Evolutionary conservation across 2,888 invertebrate genomes (phyloP).

Genomic region (Lingula anatina): DNA sequence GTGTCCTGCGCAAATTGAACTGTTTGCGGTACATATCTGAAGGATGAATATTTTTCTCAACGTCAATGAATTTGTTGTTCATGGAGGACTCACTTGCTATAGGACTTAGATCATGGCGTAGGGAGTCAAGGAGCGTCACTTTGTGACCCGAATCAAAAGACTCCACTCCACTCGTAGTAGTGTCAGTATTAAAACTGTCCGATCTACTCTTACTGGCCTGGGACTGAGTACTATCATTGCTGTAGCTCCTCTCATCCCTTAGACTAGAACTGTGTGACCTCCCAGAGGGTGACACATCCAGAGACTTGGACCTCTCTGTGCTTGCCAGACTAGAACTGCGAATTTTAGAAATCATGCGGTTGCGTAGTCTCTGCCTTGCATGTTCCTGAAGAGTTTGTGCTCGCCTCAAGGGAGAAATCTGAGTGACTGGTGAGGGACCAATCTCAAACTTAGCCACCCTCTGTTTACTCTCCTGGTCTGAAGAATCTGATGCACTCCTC

Average conservation of each 20-base stretch:
- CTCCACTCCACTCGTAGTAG: conserved; percentile 72
- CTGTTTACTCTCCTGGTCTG: too few relatives aligned
- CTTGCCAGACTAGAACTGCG: too few relatives aligned
- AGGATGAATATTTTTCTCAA: conserved; percentile 39
- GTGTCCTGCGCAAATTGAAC: conserved; percentile 41
- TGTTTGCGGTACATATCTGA: conserved; percentile 38
- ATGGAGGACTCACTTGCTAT: conserved; percentile 73
- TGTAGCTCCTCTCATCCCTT: conserved; percentile 18
- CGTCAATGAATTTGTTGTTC: conserved; percentile 9
- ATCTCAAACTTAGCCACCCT: too few relatives aligned
- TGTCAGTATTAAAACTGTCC: conserved; percentile 64
- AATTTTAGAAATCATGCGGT: too few relatives aligned
- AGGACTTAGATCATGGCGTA: conserved; percentile 67
- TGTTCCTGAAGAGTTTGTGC: too few relatives aligned
- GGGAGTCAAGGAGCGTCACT: conserved; percentile 15
- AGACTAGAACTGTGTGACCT: not conserved
- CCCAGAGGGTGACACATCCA: too few relatives aligned
- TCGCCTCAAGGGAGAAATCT: too few relatives aligned
- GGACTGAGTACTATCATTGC: conserved; percentile 44
- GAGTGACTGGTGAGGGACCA: too few relatives aligned
- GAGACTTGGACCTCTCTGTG: too few relatives aligned
- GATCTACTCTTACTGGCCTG: conserved; percentile 54
- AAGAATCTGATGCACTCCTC: too few relatives aligned
- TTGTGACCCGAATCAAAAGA: conserved; percentile 66
- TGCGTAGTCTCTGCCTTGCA: too few relatives aligned